These are phyloP conservation scores for Saimiri boliviensis DNA, from an alignment of 2,113 vertebrate genomes.

Conservation along the genomic window DNA sequence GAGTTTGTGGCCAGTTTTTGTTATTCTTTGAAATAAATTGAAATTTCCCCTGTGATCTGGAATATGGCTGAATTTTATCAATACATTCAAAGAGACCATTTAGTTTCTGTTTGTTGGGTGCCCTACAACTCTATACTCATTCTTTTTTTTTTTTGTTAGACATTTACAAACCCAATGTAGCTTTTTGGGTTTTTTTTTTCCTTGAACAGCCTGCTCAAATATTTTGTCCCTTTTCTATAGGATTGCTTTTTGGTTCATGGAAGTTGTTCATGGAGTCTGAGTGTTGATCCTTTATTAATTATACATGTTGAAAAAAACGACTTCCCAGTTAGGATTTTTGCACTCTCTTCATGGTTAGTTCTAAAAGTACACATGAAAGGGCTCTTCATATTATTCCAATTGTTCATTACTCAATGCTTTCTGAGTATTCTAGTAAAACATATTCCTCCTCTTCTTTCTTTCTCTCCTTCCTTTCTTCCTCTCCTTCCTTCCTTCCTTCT, in stretches of 20 bases:
- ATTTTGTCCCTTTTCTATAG: neutral
- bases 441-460: neutral
- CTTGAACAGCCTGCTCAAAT: neutral
- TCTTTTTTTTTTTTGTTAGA: neutral
- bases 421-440: neutral
- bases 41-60: neutral
- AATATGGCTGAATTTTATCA: neutral
- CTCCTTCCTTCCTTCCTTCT: no score
- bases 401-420: neutral
- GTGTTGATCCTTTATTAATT: neutral
- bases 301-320: no score
- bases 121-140: neutral
- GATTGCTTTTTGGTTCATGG: neutral
- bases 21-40: neutral
- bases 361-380: neutral
- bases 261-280: neutral
- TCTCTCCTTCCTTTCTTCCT: neutral
- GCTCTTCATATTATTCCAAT: neutral
- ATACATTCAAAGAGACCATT: neutral
- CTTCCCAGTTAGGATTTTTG: neutral
- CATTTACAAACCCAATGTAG: neutral
- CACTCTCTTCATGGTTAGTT: neutral
- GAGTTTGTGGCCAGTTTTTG: neutral
- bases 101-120: neutral
- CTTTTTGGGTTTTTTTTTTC: neutral